phyloP scores from a whole-genome alignment of 1,140 invertebrate genomes.

The Nylanderia fulva region DNA sequence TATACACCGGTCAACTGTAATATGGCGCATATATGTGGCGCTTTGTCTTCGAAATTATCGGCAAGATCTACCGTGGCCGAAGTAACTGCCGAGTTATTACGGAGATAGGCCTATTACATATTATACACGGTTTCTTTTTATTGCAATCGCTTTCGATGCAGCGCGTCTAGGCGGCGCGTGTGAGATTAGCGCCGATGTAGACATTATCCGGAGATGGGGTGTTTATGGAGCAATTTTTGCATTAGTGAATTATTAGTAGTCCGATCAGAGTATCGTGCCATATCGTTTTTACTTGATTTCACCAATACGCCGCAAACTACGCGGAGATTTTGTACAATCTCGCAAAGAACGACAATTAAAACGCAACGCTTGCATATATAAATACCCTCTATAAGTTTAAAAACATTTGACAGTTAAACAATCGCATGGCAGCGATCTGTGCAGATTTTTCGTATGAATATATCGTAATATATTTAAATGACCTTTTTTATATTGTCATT shows the following conservation, averaged over 20 bases:
- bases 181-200: conserved; percentile 70
- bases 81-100: conserved; percentile 75
- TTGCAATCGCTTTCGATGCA: conserved; percentile 42
- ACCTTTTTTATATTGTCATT: too few species aligned
- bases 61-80: conserved; percentile 70
- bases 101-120: conserved; percentile 76
- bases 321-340: too few species aligned
- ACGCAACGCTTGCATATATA: too few species aligned
- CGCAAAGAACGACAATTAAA: too few species aligned
- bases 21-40: conserved; percentile 20
- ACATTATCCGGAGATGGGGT: conserved; percentile 71
- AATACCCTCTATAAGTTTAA: too few species aligned
- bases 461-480: too few species aligned
- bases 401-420: too few species aligned
- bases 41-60: conserved; percentile 73
- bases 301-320: too few species aligned
- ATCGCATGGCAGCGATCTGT: too few species aligned
- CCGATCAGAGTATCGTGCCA: too few species aligned
- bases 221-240: conserved; percentile 73
- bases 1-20: not conserved
- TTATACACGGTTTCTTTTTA: conserved; percentile 76
- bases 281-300: too few species aligned
- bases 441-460: too few species aligned
- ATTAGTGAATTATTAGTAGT: conserved; percentile 37
- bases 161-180: conserved; percentile 29